Base-by-base conservation (phyloP, 2,888 invertebrate species). In the Liodrosophila aerea region DNA sequence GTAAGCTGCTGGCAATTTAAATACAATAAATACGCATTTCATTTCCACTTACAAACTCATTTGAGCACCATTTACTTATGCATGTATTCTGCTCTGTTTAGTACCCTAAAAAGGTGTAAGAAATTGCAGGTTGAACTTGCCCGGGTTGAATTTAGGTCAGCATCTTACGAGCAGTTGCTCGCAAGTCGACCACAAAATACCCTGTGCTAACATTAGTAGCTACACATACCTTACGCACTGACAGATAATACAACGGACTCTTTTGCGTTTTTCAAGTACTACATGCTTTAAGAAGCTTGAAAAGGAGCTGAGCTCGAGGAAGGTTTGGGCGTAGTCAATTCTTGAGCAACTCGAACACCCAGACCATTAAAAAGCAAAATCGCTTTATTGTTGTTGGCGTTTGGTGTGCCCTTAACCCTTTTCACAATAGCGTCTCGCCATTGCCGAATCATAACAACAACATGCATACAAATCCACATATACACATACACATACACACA, bases 11-110 rank as follows among this genome's bases (percentile, higher is more conserved):
- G 66, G 63, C 74, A 76, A 83, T 78, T 80, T 80, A 83, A 78
- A 78, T 83, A 83, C 80, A 83, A 83, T 78, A 78, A 78, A 78
- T 78, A 76, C 83, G 78, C 78, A 78, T 78, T 83, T 78, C 80
- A 68, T 78, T 83, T 80, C 74, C 78, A 78, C 83, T 78, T 83
- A 76, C 76, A 78, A 78, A 80, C 76, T 76, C 83, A 76, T 78
- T 78, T 74, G 63, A 64, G 80, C 80, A 59, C 74, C 80, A 66
- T 80, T 76, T 76, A 76, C 76, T 76, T 83, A 63, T 74, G 72
- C 61, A 82, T 76, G 68, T 76, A 69, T 76, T 76, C 74, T 44
- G 39, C 53, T 39, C 60, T 39, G 56, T 41, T 70, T 65, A 70
- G 71, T 46, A 36, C 71, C 53, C 47, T 15, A 46, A 74, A 74